phyloP scores from a whole-genome alignment of 2,888 invertebrate genomes.

The Deroplatys truncata region DNA sequence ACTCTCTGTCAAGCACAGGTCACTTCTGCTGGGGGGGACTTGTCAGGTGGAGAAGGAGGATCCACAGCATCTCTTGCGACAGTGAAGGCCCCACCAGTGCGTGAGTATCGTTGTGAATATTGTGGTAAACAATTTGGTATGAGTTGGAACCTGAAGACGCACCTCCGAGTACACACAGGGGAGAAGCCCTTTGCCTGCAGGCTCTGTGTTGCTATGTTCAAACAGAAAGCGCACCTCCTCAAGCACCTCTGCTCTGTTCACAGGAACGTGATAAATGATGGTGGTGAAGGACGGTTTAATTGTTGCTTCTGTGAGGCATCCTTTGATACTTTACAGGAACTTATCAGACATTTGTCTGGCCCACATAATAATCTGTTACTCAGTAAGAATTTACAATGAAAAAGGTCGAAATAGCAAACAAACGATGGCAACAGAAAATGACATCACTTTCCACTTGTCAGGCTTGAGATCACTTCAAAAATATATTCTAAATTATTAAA shows the following conservation, averaged over 20 bases:
- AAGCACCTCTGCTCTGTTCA: slow-evolving; percentile 88
- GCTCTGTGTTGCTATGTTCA: slow-evolving; percentile 86
- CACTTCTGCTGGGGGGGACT: slow-evolving; percentile 20
- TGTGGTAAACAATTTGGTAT: slow-evolving; percentile 89
- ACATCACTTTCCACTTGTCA: not conserved
- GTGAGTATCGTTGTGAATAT: slow-evolving; percentile 84
- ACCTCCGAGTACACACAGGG: slow-evolving; percentile 81
- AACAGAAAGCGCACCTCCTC: slow-evolving; percentile 82
- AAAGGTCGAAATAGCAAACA: not conserved
- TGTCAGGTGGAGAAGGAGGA: slow-evolving; percentile 29
- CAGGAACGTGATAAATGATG: slow-evolving; percentile 80
- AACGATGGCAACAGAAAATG: not conserved
- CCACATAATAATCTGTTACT: slow-evolving; percentile 83
- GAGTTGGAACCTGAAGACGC: slow-evolving; percentile 90
- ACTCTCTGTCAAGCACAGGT: slow-evolving; percentile 61
- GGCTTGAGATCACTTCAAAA: too few species aligned
- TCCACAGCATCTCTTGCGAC: not conserved
- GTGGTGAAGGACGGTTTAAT: slow-evolving; percentile 73
- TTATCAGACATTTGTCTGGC: slow-evolving; percentile 81
- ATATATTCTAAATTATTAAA: too few species aligned
- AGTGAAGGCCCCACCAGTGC: slow-evolving; percentile 54
- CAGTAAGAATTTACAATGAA: slow-evolving; percentile 62
- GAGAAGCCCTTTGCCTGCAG: slow-evolving; percentile 88
- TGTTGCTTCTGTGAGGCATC: slow-evolving; percentile 85
- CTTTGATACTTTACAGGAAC: slow-evolving; percentile 80